Conservation (phyloP, 1,140 invertebrate species). For the Aradophagus sp. region DNA sequence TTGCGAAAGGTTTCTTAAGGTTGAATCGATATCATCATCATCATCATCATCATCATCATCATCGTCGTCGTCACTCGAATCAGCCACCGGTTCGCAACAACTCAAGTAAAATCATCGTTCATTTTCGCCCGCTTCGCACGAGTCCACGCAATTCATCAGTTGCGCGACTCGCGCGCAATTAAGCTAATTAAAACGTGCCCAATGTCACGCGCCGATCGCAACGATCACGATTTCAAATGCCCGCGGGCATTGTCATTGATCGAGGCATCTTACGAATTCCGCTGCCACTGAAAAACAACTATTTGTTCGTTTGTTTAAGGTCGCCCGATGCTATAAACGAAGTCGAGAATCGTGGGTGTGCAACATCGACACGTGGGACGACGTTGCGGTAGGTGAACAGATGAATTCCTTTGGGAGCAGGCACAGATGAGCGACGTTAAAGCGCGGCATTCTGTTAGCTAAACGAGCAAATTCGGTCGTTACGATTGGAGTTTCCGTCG, state of each 20-base stretch:
- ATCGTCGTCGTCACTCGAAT: no score
- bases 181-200: slow-evolving; percentile 23
- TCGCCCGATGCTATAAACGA: slow-evolving; percentile 51
- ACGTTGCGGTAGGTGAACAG: slow-evolving; percentile 60
- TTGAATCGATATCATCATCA: no score
- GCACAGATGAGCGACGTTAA: slow-evolving; percentile 47
- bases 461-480: no score
- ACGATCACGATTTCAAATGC: slow-evolving; percentile 16
- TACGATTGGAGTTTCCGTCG: no score
- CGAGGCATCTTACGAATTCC: slow-evolving; percentile 8
- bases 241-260: no score
- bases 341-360: slow-evolving; percentile 55
- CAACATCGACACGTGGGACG: slow-evolving; percentile 55
- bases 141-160: no score
- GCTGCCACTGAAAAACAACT: slow-evolving; percentile 34
- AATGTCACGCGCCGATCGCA: slow-evolving; percentile 20
- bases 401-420: slow-evolving; percentile 38
- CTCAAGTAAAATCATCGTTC: no score
- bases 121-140: no score
- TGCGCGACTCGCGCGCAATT: no score
- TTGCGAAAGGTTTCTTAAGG: no score
- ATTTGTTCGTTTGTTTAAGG: slow-evolving; percentile 56
- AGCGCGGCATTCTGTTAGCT: slow-evolving; percentile 17
- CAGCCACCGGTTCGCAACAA: no score
- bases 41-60: no score